These are phyloP conservation scores for Clarias platycephalus DNA, from an alignment of 2,797 vertebrate species.

Conservation along the genomic window DNA sequence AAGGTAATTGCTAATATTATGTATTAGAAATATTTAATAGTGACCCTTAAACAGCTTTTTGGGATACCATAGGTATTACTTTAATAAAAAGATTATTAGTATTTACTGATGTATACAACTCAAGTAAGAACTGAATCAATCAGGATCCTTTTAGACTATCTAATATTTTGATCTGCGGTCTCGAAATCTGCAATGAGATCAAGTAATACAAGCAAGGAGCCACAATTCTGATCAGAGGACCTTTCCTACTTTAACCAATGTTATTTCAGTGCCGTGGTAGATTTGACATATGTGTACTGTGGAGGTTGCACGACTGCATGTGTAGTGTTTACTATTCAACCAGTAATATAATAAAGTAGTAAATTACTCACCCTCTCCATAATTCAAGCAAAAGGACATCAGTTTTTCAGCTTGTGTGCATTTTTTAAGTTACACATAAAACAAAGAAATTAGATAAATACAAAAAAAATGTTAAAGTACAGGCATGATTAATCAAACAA, in stretches of 20 bases:
- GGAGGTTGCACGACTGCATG: not conserved
- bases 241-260: not conserved
- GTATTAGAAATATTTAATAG: not conserved
- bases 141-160: not conserved
- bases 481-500: too few relatives aligned
- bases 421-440: not conserved
- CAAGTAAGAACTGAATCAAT: not conserved
- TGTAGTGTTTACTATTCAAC: not conserved
- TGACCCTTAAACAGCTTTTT: not conserved
- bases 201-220: not conserved
- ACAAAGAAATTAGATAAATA: not conserved
- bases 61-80: not conserved
- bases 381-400: not conserved
- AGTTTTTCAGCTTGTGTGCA: not conserved
- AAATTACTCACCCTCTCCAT: not conserved
- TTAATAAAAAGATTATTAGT: not conserved
- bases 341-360: not conserved
- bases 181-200: not conserved
- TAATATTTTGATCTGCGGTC: not conserved
- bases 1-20: not conserved
- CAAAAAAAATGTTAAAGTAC: not conserved
- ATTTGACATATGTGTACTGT: not conserved
- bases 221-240: not conserved
- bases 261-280: not conserved
- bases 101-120: not conserved